phyloP scores from a whole-genome alignment of 2,888 invertebrate genomes.

The Andrena trimmerana region DNA sequence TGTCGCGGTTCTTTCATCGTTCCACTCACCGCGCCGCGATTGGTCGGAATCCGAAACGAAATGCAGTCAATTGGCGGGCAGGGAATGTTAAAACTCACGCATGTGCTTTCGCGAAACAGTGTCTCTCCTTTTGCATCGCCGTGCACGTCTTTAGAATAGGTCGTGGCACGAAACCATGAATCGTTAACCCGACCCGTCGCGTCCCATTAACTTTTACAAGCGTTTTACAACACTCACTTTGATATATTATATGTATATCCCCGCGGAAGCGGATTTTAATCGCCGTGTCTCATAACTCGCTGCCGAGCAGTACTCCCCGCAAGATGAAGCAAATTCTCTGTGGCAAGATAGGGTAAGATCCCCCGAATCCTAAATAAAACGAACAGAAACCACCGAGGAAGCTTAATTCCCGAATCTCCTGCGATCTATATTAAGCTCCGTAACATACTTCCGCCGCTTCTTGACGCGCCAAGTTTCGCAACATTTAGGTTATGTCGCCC shows the following conservation, averaged over 20 bases:
- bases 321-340: conserved; percentile 82
- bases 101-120: conserved; percentile 40
- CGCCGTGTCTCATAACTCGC: conserved; percentile 15
- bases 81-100: conserved; percentile 8
- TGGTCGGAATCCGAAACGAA: background rate
- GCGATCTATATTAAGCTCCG: background rate
- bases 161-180: conserved; percentile 37
- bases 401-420: background rate
- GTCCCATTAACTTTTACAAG: conserved; percentile 46
- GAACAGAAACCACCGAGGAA: background rate
- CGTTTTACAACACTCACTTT: conserved; percentile 58
- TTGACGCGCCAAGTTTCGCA: background rate
- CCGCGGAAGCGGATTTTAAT: conserved; percentile 26
- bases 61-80: background rate
- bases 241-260: conserved; percentile 56
- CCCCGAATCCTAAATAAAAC: conserved; percentile 23
- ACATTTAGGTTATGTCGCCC: conserved; percentile 41
- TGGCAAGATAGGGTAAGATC: conserved; percentile 82
- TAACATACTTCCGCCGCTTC: background rate
- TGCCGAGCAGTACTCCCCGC: background rate
- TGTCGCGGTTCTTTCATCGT: too few relatives aligned
- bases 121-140: conserved; percentile 2
- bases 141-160: conserved; percentile 20
- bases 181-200: conserved; percentile 28
- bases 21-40: background rate